A percentile compares a stretch with the other conserved stretches of the same genome.
Evolutionary conservation across 1,140 invertebrate species (phyloP).

Genomic region (Ericerus pela): DNA sequence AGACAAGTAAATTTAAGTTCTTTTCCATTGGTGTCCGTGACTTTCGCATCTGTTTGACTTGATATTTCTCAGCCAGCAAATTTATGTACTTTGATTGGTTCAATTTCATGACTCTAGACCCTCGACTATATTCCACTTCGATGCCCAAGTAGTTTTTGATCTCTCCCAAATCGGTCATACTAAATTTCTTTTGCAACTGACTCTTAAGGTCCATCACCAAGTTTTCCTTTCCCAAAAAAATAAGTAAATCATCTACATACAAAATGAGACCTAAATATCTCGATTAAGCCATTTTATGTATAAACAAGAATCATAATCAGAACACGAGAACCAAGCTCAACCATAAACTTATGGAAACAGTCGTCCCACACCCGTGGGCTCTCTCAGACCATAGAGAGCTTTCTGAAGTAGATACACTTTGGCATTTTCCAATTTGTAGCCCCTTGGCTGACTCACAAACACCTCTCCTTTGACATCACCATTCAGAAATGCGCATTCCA

Average conservation of each 20-base stretch:
- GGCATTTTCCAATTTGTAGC: conserved; percentile 1
- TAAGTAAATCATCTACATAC: conserved; percentile 16
- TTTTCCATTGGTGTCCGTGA: no score
- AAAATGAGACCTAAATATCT: background rate
- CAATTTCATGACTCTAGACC: background rate
- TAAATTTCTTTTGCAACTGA: conserved; percentile 14
- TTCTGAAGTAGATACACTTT: conserved; percentile 30
- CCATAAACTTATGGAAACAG: conserved; percentile 10
- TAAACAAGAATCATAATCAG: background rate
- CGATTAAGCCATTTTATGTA: background rate
- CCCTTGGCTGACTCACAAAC: conserved; percentile 14
- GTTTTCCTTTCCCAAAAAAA: background rate
- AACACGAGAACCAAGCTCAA: background rate
- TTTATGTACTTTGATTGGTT: conserved; percentile 5
- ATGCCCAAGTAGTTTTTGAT: conserved; percentile 2
- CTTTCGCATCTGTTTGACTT: no score
- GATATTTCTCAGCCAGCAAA: no score
- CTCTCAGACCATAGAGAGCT: conserved; percentile 33
- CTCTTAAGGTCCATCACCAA: background rate
- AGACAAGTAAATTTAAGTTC: no score
- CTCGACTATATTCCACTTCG: background rate
- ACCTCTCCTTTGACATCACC: conserved; percentile 8
- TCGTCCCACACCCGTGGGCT: conserved; percentile 26
- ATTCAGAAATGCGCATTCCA: conserved; percentile 12
- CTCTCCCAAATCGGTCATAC: background rate